Percentiles rank a stretch among this genome's conserved stretches.
Evolutionary conservation across 2,888 invertebrate species (phyloP).

Genomic region (Pristionchus japonicus): DNA sequence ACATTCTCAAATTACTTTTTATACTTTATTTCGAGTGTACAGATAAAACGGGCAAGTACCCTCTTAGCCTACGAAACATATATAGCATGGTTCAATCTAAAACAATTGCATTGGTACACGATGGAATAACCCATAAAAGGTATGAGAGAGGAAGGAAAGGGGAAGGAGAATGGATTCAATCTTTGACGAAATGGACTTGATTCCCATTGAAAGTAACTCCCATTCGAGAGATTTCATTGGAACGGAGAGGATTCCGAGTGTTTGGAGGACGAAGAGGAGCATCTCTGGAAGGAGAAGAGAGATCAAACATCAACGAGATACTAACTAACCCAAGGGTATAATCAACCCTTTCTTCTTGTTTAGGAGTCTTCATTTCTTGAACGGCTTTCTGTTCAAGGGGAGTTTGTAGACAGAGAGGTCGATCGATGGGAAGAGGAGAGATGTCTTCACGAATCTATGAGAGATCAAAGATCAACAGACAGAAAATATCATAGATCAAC

Average conservation of each 20-base stretch:
- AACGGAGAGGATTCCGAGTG: neutral
- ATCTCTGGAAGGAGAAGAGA: neutral
- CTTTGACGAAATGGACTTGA: neutral
- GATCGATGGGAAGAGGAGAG: neutral
- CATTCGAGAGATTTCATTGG: neutral
- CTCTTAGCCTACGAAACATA: neutral
- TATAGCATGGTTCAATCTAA: neutral
- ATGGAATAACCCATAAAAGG: neutral
- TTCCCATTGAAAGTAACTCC: neutral
- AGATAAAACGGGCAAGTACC: neutral
- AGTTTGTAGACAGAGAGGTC: neutral
- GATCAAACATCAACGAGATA: neutral
- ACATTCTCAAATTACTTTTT: neutral
- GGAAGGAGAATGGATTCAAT: neutral
- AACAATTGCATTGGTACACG: constrained; percentile 11
- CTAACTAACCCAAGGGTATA: neutral
- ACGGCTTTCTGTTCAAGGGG: neutral
- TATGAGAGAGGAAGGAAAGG: neutral
- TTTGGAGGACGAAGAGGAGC: neutral
- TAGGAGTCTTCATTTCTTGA: neutral
- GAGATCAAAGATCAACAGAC: neutral
- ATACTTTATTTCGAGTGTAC: neutral
- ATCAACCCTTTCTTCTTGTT: neutral
- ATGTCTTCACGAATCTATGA: neutral
- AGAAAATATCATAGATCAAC: neutral